Conservation (phyloP, 2,888 invertebrate genomes). For the Alcis repandata region DNA sequence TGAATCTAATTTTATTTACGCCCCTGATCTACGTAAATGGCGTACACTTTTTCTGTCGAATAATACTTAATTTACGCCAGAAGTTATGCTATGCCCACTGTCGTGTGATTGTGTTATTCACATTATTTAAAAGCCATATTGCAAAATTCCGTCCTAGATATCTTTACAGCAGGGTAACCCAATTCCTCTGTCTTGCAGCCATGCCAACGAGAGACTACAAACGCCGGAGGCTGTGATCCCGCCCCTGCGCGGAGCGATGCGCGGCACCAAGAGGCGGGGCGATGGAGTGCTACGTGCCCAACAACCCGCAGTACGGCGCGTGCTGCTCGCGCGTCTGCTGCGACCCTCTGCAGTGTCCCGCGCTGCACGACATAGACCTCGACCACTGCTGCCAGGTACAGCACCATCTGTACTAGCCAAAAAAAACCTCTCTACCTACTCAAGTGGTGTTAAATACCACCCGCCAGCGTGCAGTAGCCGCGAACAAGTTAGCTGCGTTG, state of each 20-base stretch:
- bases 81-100: no score
- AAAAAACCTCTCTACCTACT: neutral
- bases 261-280: conserved; percentile 73
- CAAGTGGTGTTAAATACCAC: no score
- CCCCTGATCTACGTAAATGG: no score
- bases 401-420: neutral
- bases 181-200: conserved; percentile 51
- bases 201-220: conserved; percentile 62
- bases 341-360: conserved; percentile 71
- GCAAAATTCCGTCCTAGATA: neutral
- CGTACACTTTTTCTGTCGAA: no score
- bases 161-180: conserved; percentile 1
- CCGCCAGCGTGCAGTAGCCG: no score
- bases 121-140: no score
- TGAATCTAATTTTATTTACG: no score
- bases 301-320: conserved; percentile 89
- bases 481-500: neutral
- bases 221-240: conserved; percentile 53
- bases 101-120: no score
- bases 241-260: conserved; percentile 74
- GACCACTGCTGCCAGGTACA: conserved; percentile 32
- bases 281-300: conserved; percentile 89
- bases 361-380: conserved; percentile 31
- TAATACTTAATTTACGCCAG: no score
- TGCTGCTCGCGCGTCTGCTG: conserved; percentile 74